Base-by-base conservation (phyloP, 2,113 vertebrate species). In the Equus przewalskii region DNA sequence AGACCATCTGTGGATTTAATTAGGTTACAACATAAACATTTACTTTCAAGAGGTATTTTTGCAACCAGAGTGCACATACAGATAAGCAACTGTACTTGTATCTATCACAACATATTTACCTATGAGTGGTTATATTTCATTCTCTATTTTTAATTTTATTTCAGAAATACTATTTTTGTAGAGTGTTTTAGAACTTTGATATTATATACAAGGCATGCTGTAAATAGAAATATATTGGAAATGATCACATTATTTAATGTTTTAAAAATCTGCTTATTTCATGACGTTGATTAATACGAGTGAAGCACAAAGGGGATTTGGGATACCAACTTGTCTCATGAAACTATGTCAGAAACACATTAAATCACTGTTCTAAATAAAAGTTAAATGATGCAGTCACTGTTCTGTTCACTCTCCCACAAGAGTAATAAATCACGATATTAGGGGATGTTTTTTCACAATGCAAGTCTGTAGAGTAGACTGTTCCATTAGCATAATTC, bases 21-120 rank as follows among this genome's bases (percentile, higher is more conserved):
- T 88, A 69, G 67, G 28, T 36, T 93, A 62, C 95, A 94, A 85
- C 5, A 46, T 54, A 89, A 89, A 46, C n/a, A 96, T 83, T 95
- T 89, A 51, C 46, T 89, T 94, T 84, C 78, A 91, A 93, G 46
- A 96, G 56, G 76, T n/a, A 76, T 19, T 97, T 96, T 90, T 89
- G 4, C 15, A 95, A 83, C 3, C 5, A 84, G 24, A 26, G 44
- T 84, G 36, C 28, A 72, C 26, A 72, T 64, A 49, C 18, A 93
- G n/a, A 86, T 81, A 89, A 92, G 36, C 16, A 81, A 22, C 8
- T 85, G 1, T 41, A 22, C 1, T 51, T 67, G 13, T 79, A 69
- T 51, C 18, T 28, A 44, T 78, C 12, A 78, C 0, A 82, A 41
- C 56, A 46, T 86, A 81, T 30, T 96, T 93, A 85, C 51, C 49